Conservation (phyloP, 1,140 invertebrate genomes). For the Solenopsis invicta region DNA sequence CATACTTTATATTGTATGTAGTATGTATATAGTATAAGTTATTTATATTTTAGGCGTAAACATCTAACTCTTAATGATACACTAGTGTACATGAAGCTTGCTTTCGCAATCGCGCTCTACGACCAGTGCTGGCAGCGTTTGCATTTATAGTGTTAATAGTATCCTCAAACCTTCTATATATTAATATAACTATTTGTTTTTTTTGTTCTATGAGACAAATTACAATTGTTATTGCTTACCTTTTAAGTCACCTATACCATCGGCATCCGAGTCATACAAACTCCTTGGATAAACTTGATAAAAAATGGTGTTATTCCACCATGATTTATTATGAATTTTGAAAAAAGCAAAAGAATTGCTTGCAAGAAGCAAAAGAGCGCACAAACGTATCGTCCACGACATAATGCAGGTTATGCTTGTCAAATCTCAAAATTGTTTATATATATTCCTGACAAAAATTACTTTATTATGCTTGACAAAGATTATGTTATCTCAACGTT, state of each 20-base stretch:
- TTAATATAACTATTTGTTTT: background rate
- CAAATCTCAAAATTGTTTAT: background rate
- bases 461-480: background rate
- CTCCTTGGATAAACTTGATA: conserved; percentile 94
- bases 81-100: too few species aligned
- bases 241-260: conserved; percentile 92
- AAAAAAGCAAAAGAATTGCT: conserved; percentile 20
- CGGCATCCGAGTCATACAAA: conserved; percentile 91
- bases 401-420: background rate
- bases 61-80: too few species aligned
- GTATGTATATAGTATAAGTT: too few species aligned
- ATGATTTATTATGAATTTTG: conserved; percentile 85
- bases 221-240: conserved; percentile 84
- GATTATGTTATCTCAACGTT: background rate
- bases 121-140: too few species aligned
- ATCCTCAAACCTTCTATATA: background rate
- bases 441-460: background rate
- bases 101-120: too few species aligned
- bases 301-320: conserved; percentile 91
- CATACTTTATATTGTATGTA: too few species aligned
- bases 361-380: background rate
- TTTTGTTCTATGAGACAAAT: background rate
- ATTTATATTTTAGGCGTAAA: too few species aligned
- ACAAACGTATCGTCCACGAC: background rate
- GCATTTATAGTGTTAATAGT: too few species aligned